phyloP scores from a whole-genome alignment of 2,113 vertebrate genomes.

The Eulemur macaco region DNA sequence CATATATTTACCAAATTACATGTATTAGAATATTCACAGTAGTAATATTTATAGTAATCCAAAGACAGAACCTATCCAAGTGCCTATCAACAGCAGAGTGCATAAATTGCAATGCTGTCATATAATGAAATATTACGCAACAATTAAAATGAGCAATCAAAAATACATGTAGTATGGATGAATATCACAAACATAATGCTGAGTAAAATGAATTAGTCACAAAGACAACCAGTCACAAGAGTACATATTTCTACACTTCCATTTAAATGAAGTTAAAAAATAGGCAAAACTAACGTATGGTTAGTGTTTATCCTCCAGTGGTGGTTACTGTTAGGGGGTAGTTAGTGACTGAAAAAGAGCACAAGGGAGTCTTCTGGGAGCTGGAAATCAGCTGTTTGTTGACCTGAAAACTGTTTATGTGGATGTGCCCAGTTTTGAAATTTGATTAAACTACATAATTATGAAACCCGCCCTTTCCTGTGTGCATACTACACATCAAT shows the following conservation, averaged over 20 bases:
- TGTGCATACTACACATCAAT: background rate
- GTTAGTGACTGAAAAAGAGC: background rate
- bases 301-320: background rate
- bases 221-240: background rate
- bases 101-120: background rate
- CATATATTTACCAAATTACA: background rate
- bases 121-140: background rate
- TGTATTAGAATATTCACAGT: background rate
- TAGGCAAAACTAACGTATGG: background rate
- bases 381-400: background rate
- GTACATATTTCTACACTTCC: background rate
- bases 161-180: background rate
- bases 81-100: background rate
- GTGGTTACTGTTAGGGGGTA: background rate
- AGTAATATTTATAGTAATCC: conserved; percentile 16
- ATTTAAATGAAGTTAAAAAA: conserved; percentile 37
- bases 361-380: background rate
- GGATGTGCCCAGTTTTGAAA: background rate
- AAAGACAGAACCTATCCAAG: background rate
- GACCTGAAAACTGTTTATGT: background rate
- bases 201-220: background rate
- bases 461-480: background rate
- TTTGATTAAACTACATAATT: background rate
- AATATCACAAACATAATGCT: background rate
- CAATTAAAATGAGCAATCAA: conserved; percentile 27